A percentile compares a stretch with the other conserved stretches of the same genome.
These are phyloP conservation scores for Meteorus colon DNA, from an alignment of 2,888 invertebrate species.

Conservation along the genomic window DNA sequence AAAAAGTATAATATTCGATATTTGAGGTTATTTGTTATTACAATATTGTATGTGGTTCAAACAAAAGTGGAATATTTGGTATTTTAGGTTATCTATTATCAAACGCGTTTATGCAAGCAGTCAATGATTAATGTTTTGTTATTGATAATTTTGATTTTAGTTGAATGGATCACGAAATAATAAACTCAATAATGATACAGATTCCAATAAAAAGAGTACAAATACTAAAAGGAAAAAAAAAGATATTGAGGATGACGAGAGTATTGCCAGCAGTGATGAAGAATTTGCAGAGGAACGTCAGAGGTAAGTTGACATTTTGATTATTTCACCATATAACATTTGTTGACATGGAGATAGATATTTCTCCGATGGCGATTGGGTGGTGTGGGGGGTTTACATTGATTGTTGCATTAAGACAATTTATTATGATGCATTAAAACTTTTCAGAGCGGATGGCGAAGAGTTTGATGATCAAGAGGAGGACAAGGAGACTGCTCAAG, in stretches of 20 bases:
- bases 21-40: too few relatives aligned
- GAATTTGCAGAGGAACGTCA: constrained; percentile 67
- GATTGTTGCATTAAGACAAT: constrained; percentile 26
- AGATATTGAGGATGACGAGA: constrained; percentile 61
- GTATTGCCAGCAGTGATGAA: constrained; percentile 69
- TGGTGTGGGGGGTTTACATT: not conserved
- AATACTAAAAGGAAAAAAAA: constrained; percentile 50
- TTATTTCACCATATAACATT: too few relatives aligned
- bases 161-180: constrained; percentile 46
- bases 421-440: constrained; percentile 35
- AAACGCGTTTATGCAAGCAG: not conserved
- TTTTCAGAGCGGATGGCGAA: constrained; percentile 22
- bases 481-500: constrained; percentile 88
- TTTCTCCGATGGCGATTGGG: too few relatives aligned
- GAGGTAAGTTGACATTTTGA: constrained; percentile 49
- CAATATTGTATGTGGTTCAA: not conserved
- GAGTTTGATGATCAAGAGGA: constrained; percentile 75
- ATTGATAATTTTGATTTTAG: constrained; percentile 45
- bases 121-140: constrained; percentile 16
- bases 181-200: constrained; percentile 33
- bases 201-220: constrained; percentile 49
- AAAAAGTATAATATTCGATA: not conserved
- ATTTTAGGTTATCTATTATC: constrained; percentile 1
- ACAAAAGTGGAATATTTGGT: not conserved
- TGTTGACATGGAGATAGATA: too few relatives aligned